A percentile compares a stretch with the other conserved stretches of the same genome.
Conservation (phyloP, 2,888 invertebrate species). For the Xanthorhoe designata region DNA sequence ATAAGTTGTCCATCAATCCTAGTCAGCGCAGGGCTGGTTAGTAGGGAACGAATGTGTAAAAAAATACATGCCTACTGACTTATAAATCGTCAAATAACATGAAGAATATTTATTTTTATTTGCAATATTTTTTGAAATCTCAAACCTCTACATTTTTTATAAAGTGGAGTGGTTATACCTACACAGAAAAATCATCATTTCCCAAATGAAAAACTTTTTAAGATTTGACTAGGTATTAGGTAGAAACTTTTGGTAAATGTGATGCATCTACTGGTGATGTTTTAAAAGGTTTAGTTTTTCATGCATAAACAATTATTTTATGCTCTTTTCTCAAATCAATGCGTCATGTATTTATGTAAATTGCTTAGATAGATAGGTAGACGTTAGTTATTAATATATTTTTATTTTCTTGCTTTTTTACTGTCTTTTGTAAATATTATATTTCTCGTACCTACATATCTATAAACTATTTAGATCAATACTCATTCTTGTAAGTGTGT, state of each 20-base stretch:
- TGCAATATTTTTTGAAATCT: too few species aligned
- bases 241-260: background rate
- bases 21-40: constrained; percentile 82
- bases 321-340: background rate
- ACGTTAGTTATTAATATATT: background rate
- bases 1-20: constrained; percentile 76
- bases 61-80: background rate
- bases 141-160: too few species aligned
- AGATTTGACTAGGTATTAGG: background rate
- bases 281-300: background rate
- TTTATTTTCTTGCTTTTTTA: constrained; percentile 24
- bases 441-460: constrained; percentile 21
- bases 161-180: too few species aligned
- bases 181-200: too few species aligned
- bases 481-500: constrained; percentile 40
- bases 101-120: too few species aligned
- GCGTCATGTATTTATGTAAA: constrained; percentile 1
- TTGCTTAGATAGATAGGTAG: background rate
- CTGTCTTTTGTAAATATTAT: constrained; percentile 28
- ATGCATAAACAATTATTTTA: background rate
- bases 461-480: constrained; percentile 26
- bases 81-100: background rate
- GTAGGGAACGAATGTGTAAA: constrained; percentile 29
- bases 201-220: background rate
- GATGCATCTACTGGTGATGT: background rate